phyloP scores from a whole-genome alignment of 1,140 invertebrate species.

The Pogonus chalceus region DNA sequence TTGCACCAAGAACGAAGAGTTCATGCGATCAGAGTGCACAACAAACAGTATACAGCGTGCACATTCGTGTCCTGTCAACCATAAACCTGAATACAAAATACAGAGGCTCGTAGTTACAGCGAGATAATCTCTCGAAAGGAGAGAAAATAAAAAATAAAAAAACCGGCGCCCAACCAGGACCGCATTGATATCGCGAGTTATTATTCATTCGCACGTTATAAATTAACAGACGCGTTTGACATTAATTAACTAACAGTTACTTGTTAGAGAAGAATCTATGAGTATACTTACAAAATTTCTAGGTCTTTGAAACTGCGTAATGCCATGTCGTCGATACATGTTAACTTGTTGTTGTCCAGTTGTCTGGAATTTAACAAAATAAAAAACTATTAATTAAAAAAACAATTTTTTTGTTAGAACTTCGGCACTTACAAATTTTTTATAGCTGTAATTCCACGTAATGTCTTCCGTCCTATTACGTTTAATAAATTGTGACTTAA shows the following conservation, averaged over 20 bases:
- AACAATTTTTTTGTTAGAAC: background rate
- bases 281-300: slow-evolving; percentile 73
- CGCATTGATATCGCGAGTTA: no score
- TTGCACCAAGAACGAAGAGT: no score
- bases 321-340: slow-evolving; percentile 83
- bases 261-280: background rate
- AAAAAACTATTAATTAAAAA: slow-evolving; percentile 14
- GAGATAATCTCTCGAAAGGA: no score
- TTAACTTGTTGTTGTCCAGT: slow-evolving; percentile 88
- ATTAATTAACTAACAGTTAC: background rate
- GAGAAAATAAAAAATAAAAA: no score
- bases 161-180: no score
- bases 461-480: slow-evolving; percentile 75
- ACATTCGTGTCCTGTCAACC: background rate
- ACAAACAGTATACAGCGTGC: no score
- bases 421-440: slow-evolving; percentile 30
- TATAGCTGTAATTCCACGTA: slow-evolving; percentile 63
- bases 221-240: background rate
- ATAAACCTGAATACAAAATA: background rate
- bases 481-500: slow-evolving; percentile 86
- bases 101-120: no score
- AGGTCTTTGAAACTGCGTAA: slow-evolving; percentile 72
- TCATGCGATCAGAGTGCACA: background rate
- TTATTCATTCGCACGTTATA: background rate
- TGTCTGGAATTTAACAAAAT: slow-evolving; percentile 57